Percentiles rank a stretch among this genome's conserved stretches.
These are phyloP conservation scores for Pseudomyrmex cubaensis DNA, from an alignment of 1,140 invertebrate species.

Conservation along the genomic window DNA sequence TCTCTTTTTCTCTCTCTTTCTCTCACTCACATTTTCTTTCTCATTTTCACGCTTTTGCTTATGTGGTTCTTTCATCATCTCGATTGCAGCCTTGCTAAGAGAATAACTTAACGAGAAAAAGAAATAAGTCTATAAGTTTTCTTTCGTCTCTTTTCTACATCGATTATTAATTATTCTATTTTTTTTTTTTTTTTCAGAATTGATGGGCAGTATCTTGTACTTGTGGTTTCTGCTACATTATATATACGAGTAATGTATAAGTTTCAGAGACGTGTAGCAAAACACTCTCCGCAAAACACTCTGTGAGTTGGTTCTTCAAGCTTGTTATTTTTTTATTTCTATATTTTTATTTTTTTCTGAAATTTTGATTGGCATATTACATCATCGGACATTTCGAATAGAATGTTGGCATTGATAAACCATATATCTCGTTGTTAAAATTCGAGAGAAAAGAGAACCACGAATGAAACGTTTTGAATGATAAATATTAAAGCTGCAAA, in stretches of 20 bases:
- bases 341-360: neutral
- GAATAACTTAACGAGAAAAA: too few relatives aligned
- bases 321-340: conserved; percentile 37
- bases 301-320: neutral
- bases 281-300: conserved; percentile 12
- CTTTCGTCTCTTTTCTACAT: neutral
- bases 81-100: too few relatives aligned
- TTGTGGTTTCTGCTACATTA: conserved; percentile 10
- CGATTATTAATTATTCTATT: too few relatives aligned
- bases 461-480: neutral
- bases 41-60: too few relatives aligned
- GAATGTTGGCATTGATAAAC: neutral
- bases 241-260: conserved; percentile 3
- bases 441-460: neutral
- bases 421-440: neutral
- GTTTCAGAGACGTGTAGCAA: conserved; percentile 32
- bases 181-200: neutral
- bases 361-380: conserved; percentile 33
- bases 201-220: conserved; percentile 58
- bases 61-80: too few relatives aligned
- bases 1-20: too few relatives aligned
- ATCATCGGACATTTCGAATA: neutral
- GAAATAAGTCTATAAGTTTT: neutral
- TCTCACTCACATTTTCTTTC: too few relatives aligned
- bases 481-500: too few relatives aligned